Evolutionary conservation across 2,797 vertebrate species (phyloP).

Genomic region (Anolis apletophallus): DNA sequence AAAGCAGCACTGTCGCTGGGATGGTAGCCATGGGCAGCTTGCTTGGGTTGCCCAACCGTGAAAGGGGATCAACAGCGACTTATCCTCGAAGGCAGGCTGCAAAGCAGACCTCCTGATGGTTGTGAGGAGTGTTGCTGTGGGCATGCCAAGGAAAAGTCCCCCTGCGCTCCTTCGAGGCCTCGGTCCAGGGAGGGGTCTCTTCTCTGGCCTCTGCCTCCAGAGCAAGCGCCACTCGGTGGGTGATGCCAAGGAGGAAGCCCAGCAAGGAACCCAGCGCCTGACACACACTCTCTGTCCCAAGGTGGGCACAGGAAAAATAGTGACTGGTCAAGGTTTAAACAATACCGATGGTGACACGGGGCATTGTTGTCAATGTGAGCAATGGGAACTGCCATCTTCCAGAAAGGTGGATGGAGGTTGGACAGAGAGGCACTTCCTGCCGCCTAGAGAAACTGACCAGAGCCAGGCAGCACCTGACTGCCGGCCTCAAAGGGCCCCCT

Average conservation of each 20-base stretch:
- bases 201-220: not conserved
- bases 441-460: not conserved
- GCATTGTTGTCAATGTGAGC: not conserved
- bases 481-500: not conserved
- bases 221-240: no score
- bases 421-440: no score
- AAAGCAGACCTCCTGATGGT: no score
- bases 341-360: not conserved
- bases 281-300: not conserved
- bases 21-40: not conserved
- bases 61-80: not conserved
- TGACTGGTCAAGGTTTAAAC: no score
- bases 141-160: not conserved
- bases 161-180: not conserved
- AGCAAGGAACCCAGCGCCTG: not conserved
- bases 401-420: not conserved
- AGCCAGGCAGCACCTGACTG: not conserved
- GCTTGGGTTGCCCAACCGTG: not conserved
- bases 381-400: not conserved
- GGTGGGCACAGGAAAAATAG: not conserved
- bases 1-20: no score
- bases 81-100: not conserved
- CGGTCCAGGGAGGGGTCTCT: fast-evolving
- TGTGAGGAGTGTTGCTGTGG: no score
- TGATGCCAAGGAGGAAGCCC: no score